Base-by-base conservation (phyloP, 2,888 invertebrate genomes). In the Drosophila monieri region DNA sequence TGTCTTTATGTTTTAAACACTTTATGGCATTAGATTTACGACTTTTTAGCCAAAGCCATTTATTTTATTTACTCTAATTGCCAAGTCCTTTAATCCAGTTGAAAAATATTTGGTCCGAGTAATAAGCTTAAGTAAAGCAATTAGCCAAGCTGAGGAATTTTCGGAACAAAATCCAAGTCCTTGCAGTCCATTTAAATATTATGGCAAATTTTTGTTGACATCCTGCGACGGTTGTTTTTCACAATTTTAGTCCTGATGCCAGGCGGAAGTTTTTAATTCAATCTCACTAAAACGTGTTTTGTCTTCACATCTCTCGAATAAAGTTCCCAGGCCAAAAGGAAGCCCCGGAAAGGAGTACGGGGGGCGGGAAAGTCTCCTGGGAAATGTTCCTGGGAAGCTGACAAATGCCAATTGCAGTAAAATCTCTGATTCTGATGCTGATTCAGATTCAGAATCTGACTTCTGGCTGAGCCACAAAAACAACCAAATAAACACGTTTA, bases 231-330 rank as follows among this genome's bases (percentile, higher is more conserved):
- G 52, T 58, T 64, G 32, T 44, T 37, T 27, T 35, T 51, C 60
- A 9, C 25, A 21, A 30, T 32, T 37, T 59, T 43, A 15, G 30
- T 52, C 57, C n/a, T 21, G 14, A 30, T 23, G 68, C 43, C 51
- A 44, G 55, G 49, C 71, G 57, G 46, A 75, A 78, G 56, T 79
- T 79, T 70, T 57, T 51, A 78, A 79, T 77, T 77, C 43, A 72
- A 74, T 76, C 74, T 59, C 15, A 32, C 49, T 46, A 32, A 30
- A 64, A 61, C 62, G 61, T 64, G 64, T 61, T 52, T 37, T 52
- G 61, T 64, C 37, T 32, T 15, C 51, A 39, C 51, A 61, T 52
- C 46, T 64, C 49, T 44, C 46, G 44, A 60, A 51, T 51, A 46
- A 23, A 57, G 48, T 61, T 48, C 61, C 44, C 21, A 25, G 37